Evolutionary conservation across 2,888 invertebrate genomes (phyloP).

Genomic region (Conistra vaccinii): DNA sequence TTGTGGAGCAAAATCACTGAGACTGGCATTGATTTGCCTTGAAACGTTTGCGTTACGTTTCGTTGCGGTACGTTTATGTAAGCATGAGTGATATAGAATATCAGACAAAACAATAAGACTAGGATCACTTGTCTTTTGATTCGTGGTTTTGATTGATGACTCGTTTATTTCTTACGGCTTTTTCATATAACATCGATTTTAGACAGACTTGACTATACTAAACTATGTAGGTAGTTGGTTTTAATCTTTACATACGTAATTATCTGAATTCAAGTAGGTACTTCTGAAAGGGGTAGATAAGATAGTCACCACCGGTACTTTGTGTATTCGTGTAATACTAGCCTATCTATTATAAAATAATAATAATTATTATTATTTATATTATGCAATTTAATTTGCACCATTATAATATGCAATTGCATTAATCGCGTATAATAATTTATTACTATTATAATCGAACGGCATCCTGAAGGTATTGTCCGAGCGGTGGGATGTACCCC

Average conservation of each 20-base stretch:
- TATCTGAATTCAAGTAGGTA: background rate
- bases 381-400: too few relatives aligned
- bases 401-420: too few relatives aligned
- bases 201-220: background rate
- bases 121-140: too few relatives aligned
- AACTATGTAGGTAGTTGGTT: background rate
- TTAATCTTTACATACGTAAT: background rate
- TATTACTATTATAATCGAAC: too few relatives aligned
- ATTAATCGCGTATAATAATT: too few relatives aligned
- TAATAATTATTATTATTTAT: background rate
- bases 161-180: too few relatives aligned
- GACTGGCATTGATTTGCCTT: background rate
- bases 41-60: background rate
- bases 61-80: background rate
- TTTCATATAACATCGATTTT: too few relatives aligned
- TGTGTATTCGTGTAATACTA: background rate
- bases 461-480: too few relatives aligned
- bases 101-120: background rate
- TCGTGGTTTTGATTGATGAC: too few relatives aligned
- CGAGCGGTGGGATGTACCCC: too few relatives aligned
- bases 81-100: background rate
- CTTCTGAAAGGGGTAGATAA: background rate
- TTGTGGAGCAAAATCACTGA: background rate
- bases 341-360: background rate
- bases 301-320: background rate